phyloP scores from a whole-genome alignment of 53 echinoderm and acorn worm species.

The Paracentrotus lividus region DNA sequence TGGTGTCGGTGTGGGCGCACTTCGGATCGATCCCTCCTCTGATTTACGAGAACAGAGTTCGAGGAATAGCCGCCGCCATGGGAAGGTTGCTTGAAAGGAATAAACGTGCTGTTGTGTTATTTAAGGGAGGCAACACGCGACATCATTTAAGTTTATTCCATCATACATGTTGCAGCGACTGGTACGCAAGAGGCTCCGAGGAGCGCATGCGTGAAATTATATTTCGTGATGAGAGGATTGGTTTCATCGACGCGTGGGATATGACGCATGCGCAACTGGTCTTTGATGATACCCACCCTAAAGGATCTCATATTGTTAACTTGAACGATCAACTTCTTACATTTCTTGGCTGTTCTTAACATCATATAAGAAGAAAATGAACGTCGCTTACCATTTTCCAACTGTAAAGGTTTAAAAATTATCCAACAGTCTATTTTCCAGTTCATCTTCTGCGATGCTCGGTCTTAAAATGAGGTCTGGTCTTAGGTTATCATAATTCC shows the following conservation, averaged over 20 bases:
- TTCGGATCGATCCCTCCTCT: not conserved
- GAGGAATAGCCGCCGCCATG: not conserved
- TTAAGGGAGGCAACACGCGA: slow-evolving; percentile 56
- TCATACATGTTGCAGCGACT: slow-evolving; percentile 50
- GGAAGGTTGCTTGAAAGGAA: slow-evolving; percentile 25
- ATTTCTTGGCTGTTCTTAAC: slow-evolving; percentile 33
- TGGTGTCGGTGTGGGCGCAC: slow-evolving; percentile 57
- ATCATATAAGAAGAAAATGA: too few species aligned
- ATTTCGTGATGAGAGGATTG: not conserved
- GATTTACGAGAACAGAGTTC: slow-evolving; percentile 15
- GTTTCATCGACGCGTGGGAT: slow-evolving; percentile 63
- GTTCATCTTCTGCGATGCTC: too few species aligned
- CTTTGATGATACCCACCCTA: slow-evolving; percentile 41
- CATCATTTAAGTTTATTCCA: not conserved
- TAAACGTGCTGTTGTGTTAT: not conserved
- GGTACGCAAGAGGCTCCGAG: slow-evolving; percentile 49
- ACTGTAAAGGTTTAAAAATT: too few species aligned
- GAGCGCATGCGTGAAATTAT: slow-evolving; percentile 3
- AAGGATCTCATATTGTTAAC: slow-evolving; percentile 14
- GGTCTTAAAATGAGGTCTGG: too few species aligned
- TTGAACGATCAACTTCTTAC: slow-evolving; percentile 26
- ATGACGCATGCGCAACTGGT: slow-evolving; percentile 54
- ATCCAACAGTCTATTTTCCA: too few species aligned
- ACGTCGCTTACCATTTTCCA: too few species aligned
- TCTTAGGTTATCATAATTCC: too few species aligned